phyloP scores from a whole-genome alignment of 2,797 vertebrate species.

The Melanotaenia pygmaea region DNA sequence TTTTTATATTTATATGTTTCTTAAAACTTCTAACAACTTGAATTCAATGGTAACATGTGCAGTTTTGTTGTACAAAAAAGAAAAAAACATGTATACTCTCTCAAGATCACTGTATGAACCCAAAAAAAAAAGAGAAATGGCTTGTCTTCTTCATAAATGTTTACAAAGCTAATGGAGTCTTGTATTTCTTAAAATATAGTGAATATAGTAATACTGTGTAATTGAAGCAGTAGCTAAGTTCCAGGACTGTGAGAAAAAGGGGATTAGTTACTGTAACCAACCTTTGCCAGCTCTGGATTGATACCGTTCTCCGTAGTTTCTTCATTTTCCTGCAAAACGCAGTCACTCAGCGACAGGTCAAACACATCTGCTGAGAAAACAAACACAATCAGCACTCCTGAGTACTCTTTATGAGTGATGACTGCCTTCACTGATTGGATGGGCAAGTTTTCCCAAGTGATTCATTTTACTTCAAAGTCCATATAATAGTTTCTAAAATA shows the following conservation, averaged over 20 bases:
- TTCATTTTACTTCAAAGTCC: conserved; percentile 31
- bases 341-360: conserved; percentile 81
- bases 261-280: conserved; percentile 56
- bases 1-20: conserved; percentile 1
- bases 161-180: neutral
- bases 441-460: conserved; percentile 44
- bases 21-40: neutral
- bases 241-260: neutral
- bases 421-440: conserved; percentile 13
- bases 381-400: conserved; percentile 41
- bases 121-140: neutral
- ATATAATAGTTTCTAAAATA: conserved; percentile 38
- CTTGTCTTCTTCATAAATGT: neutral
- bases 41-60: neutral
- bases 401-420: conserved; percentile 24
- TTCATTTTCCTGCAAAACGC: conserved; percentile 85
- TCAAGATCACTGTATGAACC: neutral
- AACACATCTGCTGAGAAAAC: conserved; percentile 86
- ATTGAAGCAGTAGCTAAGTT: conserved; percentile 3
- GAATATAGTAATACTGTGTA: neutral
- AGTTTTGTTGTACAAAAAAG: conserved; percentile 12
- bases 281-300: conserved; percentile 94
- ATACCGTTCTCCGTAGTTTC: conserved; percentile 89
- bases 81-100: neutral
- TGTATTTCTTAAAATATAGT: neutral